Percentiles rank a stretch among this genome's conserved stretches.
Evolutionary conservation across 2,888 invertebrate genomes (phyloP).

Genomic region (Dryobota labecula): DNA sequence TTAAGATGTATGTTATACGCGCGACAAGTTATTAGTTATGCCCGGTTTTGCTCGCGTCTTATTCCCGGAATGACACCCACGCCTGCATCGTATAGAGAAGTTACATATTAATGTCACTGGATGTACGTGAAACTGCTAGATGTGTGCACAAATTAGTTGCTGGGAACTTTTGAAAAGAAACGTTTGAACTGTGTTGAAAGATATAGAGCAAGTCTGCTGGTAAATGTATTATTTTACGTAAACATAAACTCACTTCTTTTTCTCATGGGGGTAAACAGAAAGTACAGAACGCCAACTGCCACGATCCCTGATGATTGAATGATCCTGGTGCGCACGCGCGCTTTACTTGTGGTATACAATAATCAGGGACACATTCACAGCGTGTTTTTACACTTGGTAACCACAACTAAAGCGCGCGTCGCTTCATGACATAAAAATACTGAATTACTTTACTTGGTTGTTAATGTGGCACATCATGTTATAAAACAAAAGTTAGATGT

Average conservation of each 20-base stretch:
- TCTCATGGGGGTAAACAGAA: not conserved
- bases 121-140: conserved; percentile 59
- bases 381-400: too few relatives aligned
- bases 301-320: not conserved
- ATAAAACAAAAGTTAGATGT: not conserved
- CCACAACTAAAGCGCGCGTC: too few relatives aligned
- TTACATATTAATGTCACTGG: conserved; percentile 74
- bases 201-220: not conserved
- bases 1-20: conserved; percentile 72
- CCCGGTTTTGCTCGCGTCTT: conserved; percentile 70
- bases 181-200: conserved; percentile 1
- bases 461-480: not conserved
- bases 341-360: too few relatives aligned
- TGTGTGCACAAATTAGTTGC: conserved; percentile 51
- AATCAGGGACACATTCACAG: too few relatives aligned
- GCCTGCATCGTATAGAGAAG: conserved; percentile 64
- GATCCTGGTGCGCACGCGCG: not conserved
- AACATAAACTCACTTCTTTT: too few relatives aligned
- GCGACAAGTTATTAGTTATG: conserved; percentile 76
- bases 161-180: conserved; percentile 21
- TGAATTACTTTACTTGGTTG: not conserved
- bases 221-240: not conserved
- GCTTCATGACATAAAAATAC: too few relatives aligned
- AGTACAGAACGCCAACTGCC: not conserved
- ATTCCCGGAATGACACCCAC: conserved; percentile 79